A percentile compares a stretch with the other conserved stretches of the same genome.
phyloP scores from a whole-genome alignment of 1,140 invertebrate genomes.

The Drosophila equinoxialis region DNA sequence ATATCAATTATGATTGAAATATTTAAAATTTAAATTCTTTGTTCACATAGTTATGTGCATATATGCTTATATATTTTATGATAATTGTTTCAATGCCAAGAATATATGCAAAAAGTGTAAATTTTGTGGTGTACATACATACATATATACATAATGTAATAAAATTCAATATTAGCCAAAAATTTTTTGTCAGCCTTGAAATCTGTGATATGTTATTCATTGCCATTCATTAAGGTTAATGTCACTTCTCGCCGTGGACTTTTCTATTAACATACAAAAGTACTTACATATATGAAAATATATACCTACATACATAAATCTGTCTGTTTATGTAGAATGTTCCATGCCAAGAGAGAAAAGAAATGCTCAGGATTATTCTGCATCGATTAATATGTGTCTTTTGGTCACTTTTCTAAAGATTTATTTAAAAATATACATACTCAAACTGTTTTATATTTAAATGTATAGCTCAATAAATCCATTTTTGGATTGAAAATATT shows the following conservation, averaged over 20 bases:
- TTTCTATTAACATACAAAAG: slow-evolving; percentile 47
- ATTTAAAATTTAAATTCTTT: neutral
- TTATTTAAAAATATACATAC: no score
- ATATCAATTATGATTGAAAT: neutral
- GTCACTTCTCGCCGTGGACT: slow-evolving; percentile 52
- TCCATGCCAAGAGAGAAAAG: no score
- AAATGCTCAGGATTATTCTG: no score
- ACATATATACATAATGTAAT: no score
- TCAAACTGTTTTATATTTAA: no score
- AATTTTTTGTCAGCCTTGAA: slow-evolving; percentile 47
- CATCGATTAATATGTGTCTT: no score
- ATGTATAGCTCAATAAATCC: no score
- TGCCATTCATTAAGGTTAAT: slow-evolving; percentile 70
- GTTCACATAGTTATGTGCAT: neutral
- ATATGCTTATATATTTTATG: neutral
- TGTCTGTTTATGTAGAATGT: no score
- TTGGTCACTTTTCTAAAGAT: no score
- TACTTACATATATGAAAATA: neutral
- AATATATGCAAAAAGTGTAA: neutral
- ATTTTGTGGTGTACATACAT: neutral
- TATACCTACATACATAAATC: no score
- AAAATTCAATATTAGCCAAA: slow-evolving; percentile 31
- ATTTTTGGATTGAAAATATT: no score
- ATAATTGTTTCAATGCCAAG: slow-evolving; percentile 8
- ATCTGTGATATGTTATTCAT: slow-evolving; percentile 57